Evolutionary conservation across 2,113 vertebrate species (phyloP).

Genomic region (Neolamprologus longior): DNA sequence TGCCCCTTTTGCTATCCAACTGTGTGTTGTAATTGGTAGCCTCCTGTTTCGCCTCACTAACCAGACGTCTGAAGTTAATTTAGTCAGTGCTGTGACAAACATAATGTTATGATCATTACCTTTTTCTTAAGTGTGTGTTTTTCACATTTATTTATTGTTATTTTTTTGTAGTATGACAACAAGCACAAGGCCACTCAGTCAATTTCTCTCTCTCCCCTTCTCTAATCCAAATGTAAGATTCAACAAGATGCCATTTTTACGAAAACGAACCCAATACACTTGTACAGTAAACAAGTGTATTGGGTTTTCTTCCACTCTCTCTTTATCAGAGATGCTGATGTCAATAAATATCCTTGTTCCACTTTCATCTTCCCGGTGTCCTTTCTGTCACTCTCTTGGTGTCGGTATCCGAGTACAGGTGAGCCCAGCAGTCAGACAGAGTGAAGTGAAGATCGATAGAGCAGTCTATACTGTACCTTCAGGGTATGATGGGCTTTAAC

Average conservation of each 20-base stretch:
- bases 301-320: background rate
- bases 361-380: background rate
- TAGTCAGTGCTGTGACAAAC: background rate
- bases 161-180: background rate
- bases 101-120: background rate
- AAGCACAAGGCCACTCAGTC: background rate
- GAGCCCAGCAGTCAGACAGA: background rate
- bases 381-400: background rate
- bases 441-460: background rate
- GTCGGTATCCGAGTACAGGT: background rate
- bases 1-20: constrained; percentile 9
- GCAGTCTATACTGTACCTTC: background rate
- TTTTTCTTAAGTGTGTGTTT: background rate
- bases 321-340: background rate
- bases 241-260: background rate
- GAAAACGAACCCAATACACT: fast-evolving
- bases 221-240: background rate
- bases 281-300: background rate
- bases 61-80: constrained; percentile 20
- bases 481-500: background rate
- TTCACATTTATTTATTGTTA: background rate
- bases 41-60: constrained; percentile 21
- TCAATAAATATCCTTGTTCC: background rate
- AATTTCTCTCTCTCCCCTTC: background rate
- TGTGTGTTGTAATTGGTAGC: constrained; percentile 19